These are phyloP conservation scores for Brachypteracias leptosomus DNA, from an alignment of 2,113 vertebrate species.

Conservation along the genomic window DNA sequence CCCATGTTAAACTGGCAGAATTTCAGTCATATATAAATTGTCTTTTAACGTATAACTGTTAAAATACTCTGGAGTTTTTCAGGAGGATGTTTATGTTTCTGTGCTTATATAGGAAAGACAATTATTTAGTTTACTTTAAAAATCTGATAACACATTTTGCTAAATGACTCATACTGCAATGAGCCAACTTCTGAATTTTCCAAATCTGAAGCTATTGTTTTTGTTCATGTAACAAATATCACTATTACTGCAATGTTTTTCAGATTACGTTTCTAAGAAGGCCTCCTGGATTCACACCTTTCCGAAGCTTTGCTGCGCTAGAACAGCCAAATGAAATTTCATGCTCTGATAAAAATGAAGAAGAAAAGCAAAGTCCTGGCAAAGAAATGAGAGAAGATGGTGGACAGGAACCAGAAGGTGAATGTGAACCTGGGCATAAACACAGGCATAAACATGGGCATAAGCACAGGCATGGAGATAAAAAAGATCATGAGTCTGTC, in stretches of 20 bases:
- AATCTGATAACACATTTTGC: not conserved
- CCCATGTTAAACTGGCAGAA: not conserved
- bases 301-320: not conserved
- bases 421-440: not conserved
- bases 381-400: not conserved
- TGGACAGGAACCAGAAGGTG: not conserved
- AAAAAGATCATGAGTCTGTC: not conserved
- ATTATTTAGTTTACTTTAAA: not conserved
- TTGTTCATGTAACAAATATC: not conserved
- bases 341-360: not conserved
- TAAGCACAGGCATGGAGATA: not conserved
- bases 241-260: not conserved
- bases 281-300: conserved; percentile 76
- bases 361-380: not conserved
- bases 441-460: not conserved
- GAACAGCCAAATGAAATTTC: not conserved
- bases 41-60: not conserved
- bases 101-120: not conserved
- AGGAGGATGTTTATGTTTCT: not conserved
- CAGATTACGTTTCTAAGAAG: not conserved
- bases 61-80: not conserved
- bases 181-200: not conserved
- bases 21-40: not conserved
- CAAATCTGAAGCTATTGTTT: not conserved
- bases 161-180: not conserved